These are phyloP conservation scores for Chitala chitala DNA, from an alignment of 2,113 vertebrate species.

Conservation along the genomic window DNA sequence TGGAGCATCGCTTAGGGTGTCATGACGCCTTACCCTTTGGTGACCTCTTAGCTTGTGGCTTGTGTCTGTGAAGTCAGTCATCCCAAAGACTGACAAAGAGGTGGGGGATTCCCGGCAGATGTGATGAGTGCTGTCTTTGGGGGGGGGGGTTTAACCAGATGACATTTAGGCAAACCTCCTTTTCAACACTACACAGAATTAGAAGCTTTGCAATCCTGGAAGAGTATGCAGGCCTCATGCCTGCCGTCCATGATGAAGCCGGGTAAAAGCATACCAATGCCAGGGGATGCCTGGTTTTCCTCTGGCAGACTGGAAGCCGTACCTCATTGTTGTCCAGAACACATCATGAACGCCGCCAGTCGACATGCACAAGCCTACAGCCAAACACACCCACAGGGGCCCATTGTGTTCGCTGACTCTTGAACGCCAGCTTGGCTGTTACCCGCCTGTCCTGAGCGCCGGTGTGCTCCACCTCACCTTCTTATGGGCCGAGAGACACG, in stretches of 20 bases:
- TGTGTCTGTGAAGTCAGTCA: no score
- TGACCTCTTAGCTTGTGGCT: no score
- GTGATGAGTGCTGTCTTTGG: background rate
- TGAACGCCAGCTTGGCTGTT: conserved; percentile 31
- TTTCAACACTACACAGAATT: background rate
- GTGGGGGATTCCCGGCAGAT: background rate
- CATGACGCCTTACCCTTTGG: background rate
- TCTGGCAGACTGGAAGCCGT: background rate
- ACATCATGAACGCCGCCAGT: background rate
- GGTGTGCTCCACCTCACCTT: conserved; percentile 51
- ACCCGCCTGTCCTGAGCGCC: conserved; percentile 51
- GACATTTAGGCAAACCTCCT: background rate
- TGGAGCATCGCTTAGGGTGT: background rate
- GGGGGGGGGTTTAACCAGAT: background rate
- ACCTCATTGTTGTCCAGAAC: background rate
- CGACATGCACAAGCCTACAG: conserved; percentile 17
- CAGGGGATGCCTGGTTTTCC: background rate
- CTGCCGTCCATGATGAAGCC: background rate
- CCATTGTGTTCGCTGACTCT: conserved; percentile 42
- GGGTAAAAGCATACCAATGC: background rate
- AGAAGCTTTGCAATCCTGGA: background rate
- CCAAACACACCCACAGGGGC: conserved; percentile 18
- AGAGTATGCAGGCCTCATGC: background rate
- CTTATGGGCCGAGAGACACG: conserved; percentile 32
- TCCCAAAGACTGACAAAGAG: background rate